These are phyloP conservation scores for Arrhamphus sclerolepis DNA, from an alignment of 2,797 vertebrate genomes.

Conservation along the genomic window DNA sequence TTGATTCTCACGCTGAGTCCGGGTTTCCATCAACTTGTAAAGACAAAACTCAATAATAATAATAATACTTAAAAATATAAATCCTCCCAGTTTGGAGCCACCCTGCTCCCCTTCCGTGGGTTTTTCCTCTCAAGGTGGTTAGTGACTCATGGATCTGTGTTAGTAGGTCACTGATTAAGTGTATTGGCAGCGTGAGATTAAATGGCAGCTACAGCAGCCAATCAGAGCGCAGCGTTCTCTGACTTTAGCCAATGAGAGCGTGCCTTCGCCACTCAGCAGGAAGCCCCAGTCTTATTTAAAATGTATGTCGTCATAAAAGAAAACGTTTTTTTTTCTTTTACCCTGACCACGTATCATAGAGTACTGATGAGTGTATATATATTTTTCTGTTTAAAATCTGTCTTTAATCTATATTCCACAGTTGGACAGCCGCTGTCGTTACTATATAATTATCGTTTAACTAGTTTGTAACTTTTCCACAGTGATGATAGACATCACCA, in stretches of 20 bases:
- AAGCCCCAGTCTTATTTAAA: constrained; percentile 6
- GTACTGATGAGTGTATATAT: background rate
- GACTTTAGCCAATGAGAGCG: constrained; percentile 52
- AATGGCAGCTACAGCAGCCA: constrained; percentile 69
- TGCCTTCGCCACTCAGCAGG: background rate
- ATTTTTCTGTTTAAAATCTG: background rate
- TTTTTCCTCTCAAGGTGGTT: constrained; percentile 70
- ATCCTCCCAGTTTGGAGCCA: constrained; percentile 57
- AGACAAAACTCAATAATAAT: constrained; percentile 7
- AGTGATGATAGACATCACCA: no score
- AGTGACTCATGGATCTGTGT: constrained; percentile 89
- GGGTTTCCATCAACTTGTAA: constrained; percentile 5
- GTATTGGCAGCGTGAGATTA: constrained; percentile 68
- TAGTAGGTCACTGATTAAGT: constrained; percentile 89
- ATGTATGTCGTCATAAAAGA: constrained; percentile 35
- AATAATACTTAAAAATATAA: constrained; percentile 14
- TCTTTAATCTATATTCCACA: background rate
- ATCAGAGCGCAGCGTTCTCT: constrained; percentile 55
- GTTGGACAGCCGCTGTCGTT: no score
- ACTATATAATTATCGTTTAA: no score
- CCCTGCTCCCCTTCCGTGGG: constrained; percentile 47
- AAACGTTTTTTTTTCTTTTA: no score
- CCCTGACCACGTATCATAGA: background rate
- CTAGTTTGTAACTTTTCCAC: no score
- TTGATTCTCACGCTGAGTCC: background rate